These are phyloP conservation scores for Gallinago paraguaiae DNA, from an alignment of 2,113 vertebrate species.

Conservation along the genomic window DNA sequence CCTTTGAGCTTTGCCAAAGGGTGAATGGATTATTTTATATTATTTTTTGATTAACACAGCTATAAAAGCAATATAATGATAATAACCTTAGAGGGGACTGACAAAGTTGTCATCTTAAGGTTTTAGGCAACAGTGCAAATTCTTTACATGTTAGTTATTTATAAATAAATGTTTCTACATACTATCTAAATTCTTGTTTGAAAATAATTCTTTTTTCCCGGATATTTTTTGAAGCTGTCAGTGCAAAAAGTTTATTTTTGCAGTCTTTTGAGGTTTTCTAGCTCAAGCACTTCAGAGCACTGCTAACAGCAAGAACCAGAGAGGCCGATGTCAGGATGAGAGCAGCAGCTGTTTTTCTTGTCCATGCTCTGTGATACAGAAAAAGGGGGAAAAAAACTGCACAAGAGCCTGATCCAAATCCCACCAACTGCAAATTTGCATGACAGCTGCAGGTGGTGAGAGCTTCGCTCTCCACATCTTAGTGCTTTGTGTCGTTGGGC, in stretches of 20 bases:
- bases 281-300: not conserved
- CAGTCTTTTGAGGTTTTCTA: not conserved
- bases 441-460: not conserved
- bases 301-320: not conserved
- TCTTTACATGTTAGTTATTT: not conserved
- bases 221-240: not conserved
- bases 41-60: not conserved
- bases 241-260: not conserved
- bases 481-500: not conserved
- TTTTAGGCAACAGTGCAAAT: not conserved
- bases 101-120: not conserved
- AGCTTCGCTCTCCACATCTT: not conserved
- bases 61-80: not conserved
- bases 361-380: not conserved
- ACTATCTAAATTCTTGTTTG: not conserved
- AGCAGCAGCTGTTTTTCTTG: not conserved
- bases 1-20: not conserved
- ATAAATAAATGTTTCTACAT: not conserved
- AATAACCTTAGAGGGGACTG: not conserved
- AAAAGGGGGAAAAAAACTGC: not conserved
- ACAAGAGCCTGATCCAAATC: not conserved
- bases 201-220: not conserved
- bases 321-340: not conserved
- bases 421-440: not conserved
- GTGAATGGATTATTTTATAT: not conserved